Percentiles rank a stretch among this genome's conserved stretches.
Conservation (phyloP, 2,888 invertebrate genomes). For the Trachelus stipa region DNA sequence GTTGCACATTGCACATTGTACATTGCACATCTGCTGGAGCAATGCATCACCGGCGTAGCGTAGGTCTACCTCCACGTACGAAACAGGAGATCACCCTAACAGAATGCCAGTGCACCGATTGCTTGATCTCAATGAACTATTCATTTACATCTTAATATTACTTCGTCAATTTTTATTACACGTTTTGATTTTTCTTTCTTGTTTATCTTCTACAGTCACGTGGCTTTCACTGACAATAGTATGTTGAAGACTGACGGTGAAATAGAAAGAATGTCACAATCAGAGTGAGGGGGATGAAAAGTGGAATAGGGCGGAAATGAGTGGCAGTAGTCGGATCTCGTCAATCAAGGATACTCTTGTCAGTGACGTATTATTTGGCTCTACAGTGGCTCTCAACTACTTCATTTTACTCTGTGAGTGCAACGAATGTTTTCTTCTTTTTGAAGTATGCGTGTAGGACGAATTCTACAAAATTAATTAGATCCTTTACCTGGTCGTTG, state of each 20-base stretch:
- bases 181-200: neutral
- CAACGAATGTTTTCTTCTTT: neutral
- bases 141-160: neutral
- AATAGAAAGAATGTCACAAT: neutral
- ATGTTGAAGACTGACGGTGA: neutral
- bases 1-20: constrained; percentile 12
- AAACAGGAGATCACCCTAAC: neutral
- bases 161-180: neutral
- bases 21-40: constrained; percentile 31
- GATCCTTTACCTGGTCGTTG: neutral
- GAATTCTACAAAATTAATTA: neutral
- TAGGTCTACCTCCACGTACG: neutral
- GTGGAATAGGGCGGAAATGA: neutral
- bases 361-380: neutral
- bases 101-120: neutral
- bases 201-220: neutral
- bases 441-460: neutral
- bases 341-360: neutral
- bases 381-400: neutral
- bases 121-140: neutral
- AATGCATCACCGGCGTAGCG: constrained; percentile 30
- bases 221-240: neutral
- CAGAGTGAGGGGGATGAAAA: neutral
- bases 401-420: neutral
- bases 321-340: neutral